Evolutionary conservation across 2,113 vertebrate species (phyloP).

Genomic region (Nerophis ophidion): DNA sequence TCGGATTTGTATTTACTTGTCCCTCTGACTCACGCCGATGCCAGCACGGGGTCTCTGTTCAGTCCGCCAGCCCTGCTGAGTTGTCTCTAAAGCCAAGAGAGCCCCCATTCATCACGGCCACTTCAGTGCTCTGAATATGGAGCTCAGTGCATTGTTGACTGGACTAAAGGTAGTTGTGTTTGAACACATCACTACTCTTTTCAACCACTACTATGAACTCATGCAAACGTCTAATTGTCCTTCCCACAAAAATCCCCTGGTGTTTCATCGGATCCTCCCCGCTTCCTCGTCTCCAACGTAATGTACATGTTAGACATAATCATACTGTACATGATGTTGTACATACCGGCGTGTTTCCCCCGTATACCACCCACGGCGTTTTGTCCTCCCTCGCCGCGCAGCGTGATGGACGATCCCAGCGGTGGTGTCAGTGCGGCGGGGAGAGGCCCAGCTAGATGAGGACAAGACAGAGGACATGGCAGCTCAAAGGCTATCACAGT

Average conservation of each 20-base stretch:
- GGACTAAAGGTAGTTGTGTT: conserved; percentile 28
- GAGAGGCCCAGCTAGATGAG: conserved; percentile 55
- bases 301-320: conserved; percentile 10
- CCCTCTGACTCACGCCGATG: conserved; percentile 58
- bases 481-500: conserved; percentile 58
- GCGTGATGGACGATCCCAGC: conserved; percentile 62
- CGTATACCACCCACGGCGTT: conserved; percentile 54
- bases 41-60: conserved; percentile 67
- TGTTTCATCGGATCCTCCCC: no score
- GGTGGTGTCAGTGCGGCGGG: conserved; percentile 36
- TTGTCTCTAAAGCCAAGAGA: conserved; percentile 46
- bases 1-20: conserved; percentile 62
- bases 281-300: no score
- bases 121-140: conserved; percentile 38
- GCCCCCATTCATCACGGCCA: conserved; percentile 52
- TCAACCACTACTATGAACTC: conserved; percentile 33
- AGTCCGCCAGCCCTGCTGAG: conserved; percentile 62
- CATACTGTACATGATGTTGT: conserved; percentile 25
- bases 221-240: neutral
- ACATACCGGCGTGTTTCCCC: conserved; percentile 30
- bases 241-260: no score
- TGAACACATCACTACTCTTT: conserved; percentile 31
- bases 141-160: conserved; percentile 47
- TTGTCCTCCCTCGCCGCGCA: conserved; percentile 49
- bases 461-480: conserved; percentile 60